These are phyloP conservation scores for Lemur catta DNA, from an alignment of 2,797 vertebrate genomes.

Conservation along the genomic window DNA sequence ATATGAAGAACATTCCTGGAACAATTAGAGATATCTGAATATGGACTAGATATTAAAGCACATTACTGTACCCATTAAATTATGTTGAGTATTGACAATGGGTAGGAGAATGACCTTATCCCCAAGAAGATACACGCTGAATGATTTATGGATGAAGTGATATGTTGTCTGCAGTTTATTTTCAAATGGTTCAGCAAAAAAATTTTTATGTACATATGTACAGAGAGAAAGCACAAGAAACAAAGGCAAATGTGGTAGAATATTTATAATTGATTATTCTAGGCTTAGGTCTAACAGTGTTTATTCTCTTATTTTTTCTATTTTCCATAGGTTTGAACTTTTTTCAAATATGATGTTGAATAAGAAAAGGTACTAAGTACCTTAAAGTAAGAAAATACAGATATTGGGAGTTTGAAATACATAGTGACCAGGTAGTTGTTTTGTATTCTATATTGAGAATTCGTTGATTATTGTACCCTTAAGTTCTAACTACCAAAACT, in stretches of 20 bases:
- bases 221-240: background rate
- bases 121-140: background rate
- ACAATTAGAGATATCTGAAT: background rate
- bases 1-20: background rate
- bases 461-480: background rate
- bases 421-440: background rate
- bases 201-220: background rate
- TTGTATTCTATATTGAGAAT: constrained; percentile 6
- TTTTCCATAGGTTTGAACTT: background rate
- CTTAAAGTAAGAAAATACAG: background rate
- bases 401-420: background rate
- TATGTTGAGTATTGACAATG: background rate
- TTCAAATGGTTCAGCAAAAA: constrained; percentile 12
- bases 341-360: background rate
- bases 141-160: background rate
- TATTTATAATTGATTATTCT: background rate
- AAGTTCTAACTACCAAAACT: background rate
- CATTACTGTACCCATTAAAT: background rate
- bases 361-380: background rate
- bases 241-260: background rate
- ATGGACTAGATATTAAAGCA: background rate
- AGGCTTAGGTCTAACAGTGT: background rate
- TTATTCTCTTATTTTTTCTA: background rate
- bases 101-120: background rate
- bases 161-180: background rate